Percentiles rank a stretch among this genome's conserved stretches.
phyloP scores from a whole-genome alignment of 2,113 vertebrate genomes.

The Pao palembangensis region DNA sequence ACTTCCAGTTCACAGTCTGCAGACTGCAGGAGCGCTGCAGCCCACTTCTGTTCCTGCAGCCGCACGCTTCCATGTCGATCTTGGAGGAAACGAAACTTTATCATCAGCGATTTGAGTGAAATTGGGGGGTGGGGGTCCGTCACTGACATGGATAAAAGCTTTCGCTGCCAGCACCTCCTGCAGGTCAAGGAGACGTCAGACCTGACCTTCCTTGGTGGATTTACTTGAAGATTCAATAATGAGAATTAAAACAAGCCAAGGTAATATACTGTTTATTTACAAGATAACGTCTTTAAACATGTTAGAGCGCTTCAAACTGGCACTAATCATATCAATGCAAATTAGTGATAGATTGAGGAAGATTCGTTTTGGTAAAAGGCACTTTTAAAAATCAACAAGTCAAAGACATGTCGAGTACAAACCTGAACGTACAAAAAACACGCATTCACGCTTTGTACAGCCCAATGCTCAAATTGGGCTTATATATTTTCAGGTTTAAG shows the following conservation, averaged over 20 bases:
- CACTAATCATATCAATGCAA: slow-evolving; percentile 57
- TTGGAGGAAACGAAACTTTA: too few species aligned
- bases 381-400: slow-evolving; percentile 42
- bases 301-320: slow-evolving; percentile 54
- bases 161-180: too few species aligned
- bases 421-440: slow-evolving; percentile 2
- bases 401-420: slow-evolving; percentile 4
- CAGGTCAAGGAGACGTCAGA: too few species aligned
- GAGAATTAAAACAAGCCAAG: slow-evolving; percentile 5
- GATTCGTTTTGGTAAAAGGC: slow-evolving; percentile 52
- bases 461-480: neutral
- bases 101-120: too few species aligned
- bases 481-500: slow-evolving; percentile 1
- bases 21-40: neutral
- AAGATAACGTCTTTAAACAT: slow-evolving; percentile 57
- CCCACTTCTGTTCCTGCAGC: neutral
- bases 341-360: slow-evolving; percentile 23
- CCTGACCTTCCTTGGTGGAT: too few species aligned
- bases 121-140: too few species aligned
- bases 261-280: slow-evolving; percentile 75
- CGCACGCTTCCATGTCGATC: neutral
- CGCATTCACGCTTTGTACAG: neutral
- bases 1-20: slow-evolving; percentile 47
- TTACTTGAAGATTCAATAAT: neutral
- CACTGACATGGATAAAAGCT: too few species aligned